Conservation (phyloP, 2,113 vertebrate species). For the Lampris megalopsis region DNA sequence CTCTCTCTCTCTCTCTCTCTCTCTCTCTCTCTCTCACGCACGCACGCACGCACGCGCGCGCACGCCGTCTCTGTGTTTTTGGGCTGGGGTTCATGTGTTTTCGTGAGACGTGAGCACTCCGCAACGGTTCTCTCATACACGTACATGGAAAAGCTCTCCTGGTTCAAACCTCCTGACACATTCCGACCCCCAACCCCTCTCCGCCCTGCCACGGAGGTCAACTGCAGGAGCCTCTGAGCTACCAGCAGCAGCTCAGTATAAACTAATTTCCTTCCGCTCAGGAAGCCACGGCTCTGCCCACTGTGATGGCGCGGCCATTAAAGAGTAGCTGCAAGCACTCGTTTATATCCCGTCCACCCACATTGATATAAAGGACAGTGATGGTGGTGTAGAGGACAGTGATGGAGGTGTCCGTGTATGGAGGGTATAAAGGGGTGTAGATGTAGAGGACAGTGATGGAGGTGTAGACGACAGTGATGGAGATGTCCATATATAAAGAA, state of each 20-base stretch:
- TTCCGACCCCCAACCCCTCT: too few species aligned
- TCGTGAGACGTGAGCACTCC: constrained; percentile 35
- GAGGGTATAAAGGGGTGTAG: too few species aligned
- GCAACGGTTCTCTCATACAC: constrained; percentile 17
- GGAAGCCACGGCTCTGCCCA: constrained; percentile 28
- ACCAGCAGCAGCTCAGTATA: neutral
- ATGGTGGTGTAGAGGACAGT: too few species aligned
- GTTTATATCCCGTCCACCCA: too few species aligned
- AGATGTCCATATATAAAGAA: too few species aligned
- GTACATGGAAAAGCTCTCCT: constrained; percentile 63
- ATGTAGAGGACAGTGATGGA: too few species aligned
- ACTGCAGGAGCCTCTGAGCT: neutral
- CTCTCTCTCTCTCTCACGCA: too few species aligned
- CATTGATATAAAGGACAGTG: too few species aligned
- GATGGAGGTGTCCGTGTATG: too few species aligned
- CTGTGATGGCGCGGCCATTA: neutral
- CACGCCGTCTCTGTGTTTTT: neutral
- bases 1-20: neutral
- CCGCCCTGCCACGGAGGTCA: constrained; percentile 19
- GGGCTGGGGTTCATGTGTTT: constrained; percentile 39
- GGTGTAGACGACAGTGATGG: too few species aligned
- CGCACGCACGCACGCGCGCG: too few species aligned
- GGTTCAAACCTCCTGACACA: constrained; percentile 19
- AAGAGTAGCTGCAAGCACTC: neutral
- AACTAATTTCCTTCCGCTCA: constrained; percentile 26